Percentiles rank a stretch among this genome's conserved stretches.
These are phyloP conservation scores for Eueremaeus valkanovi DNA, from an alignment of 2,888 invertebrate genomes.

Conservation along the genomic window DNA sequence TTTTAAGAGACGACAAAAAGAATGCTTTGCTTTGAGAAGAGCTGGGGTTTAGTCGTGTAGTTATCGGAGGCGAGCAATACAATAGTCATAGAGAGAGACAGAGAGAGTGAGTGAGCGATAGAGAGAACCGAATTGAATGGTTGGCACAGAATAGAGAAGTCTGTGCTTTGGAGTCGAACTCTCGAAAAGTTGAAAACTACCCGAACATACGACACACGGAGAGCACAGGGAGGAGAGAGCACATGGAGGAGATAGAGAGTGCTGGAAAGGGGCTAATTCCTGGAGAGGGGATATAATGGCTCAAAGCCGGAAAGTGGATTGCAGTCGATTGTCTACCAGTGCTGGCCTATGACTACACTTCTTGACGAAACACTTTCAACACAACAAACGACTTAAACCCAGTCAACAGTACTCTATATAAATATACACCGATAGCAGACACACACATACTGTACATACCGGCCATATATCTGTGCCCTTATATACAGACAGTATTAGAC, in stretches of 20 bases:
- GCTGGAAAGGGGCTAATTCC: background rate
- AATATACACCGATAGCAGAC: no score
- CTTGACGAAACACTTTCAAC: constrained; percentile 3
- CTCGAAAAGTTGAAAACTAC: constrained; percentile 30
- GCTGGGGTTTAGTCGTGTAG: background rate
- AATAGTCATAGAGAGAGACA: background rate
- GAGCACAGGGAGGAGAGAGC: background rate
- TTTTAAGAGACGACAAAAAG: background rate
- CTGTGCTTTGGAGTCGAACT: constrained; percentile 4
- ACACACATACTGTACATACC: no score
- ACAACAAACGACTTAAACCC: background rate
- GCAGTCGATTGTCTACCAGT: background rate
- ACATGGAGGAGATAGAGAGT: background rate
- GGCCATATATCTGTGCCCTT: no score
- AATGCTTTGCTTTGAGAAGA: background rate
- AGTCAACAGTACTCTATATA: no score
- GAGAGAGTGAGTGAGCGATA: background rate
- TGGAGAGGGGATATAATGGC: constrained; percentile 18
- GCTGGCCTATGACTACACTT: background rate
- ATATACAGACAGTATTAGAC: no score
- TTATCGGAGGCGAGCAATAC: background rate
- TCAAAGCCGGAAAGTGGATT: constrained; percentile 34
- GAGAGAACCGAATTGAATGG: background rate
- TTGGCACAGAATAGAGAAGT: background rate
- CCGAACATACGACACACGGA: background rate